phyloP scores from a whole-genome alignment of 2,888 invertebrate genomes.

The Campoplex nolae region DNA sequence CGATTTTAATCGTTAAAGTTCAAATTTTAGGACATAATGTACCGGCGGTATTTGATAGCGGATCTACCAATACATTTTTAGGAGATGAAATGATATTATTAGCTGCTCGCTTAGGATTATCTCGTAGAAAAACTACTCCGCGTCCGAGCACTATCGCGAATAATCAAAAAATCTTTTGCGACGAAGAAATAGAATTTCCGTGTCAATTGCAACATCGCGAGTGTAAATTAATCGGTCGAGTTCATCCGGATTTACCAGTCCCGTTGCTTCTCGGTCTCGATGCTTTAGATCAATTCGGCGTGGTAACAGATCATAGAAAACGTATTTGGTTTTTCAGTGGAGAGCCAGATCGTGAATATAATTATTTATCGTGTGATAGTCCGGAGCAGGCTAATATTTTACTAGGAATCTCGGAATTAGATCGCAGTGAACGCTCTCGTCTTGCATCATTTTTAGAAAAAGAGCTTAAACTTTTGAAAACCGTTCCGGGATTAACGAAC shows the following conservation, averaged over 20 bases:
- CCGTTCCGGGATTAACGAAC: too few species aligned
- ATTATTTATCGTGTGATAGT: background rate
- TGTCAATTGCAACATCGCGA: constrained; percentile 41
- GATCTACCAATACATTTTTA: constrained; percentile 21
- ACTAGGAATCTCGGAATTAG: background rate
- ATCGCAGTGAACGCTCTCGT: background rate
- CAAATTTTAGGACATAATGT: too few species aligned
- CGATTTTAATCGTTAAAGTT: background rate
- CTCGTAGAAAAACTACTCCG: background rate
- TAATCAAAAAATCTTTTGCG: background rate
- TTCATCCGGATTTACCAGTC: constrained; percentile 21
- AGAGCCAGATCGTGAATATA: background rate
- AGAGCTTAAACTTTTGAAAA: too few species aligned
- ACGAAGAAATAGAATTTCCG: constrained; percentile 53
- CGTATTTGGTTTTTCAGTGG: constrained; percentile 15
- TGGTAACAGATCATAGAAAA: constrained; percentile 4
- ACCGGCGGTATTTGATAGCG: background rate
- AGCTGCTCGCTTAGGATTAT: constrained; percentile 17
- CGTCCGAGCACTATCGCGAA: constrained; percentile 29
- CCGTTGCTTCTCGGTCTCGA: background rate
- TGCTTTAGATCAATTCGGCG: background rate
- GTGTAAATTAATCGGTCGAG: background rate
- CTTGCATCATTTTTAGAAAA: constrained; percentile 3
- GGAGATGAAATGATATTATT: constrained; percentile 69
- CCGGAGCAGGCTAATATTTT: background rate